Evolutionary conservation across 2,113 vertebrate species (phyloP).

Genomic region (Anarrhichthys ocellatus): DNA sequence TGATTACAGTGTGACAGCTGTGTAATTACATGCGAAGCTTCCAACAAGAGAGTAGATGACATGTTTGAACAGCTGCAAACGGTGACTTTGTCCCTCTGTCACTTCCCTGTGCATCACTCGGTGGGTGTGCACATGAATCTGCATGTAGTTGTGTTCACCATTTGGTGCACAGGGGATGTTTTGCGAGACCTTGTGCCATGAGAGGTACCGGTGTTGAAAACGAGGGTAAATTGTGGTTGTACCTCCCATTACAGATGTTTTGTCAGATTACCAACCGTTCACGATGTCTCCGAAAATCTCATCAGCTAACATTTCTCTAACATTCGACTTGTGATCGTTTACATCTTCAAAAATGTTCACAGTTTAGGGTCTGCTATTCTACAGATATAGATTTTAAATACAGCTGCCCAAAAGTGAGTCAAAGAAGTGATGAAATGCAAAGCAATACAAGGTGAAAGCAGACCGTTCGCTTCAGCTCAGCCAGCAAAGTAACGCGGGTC

Average conservation of each 20-base stretch:
- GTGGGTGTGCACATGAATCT: conserved; percentile 25
- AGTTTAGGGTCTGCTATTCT: not conserved
- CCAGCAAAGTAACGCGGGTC: conserved; percentile 6
- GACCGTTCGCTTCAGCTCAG: not conserved
- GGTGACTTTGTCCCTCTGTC: conserved; percentile 52
- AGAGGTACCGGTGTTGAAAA: not conserved
- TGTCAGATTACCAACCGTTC: not conserved
- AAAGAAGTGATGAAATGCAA: conserved; percentile 44
- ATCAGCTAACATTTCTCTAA: not conserved
- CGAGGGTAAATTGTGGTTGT: not conserved
- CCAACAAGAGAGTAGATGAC: conserved; percentile 60
- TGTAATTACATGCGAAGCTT: conserved; percentile 74
- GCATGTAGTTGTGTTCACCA: conserved; percentile 30
- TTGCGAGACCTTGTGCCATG: not conserved
- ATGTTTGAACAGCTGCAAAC: conserved; percentile 74
- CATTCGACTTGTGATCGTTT: not conserved
- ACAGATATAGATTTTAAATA: conserved; percentile 9
- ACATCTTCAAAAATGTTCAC: not conserved
- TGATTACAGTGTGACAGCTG: conserved; percentile 77
- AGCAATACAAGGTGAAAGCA: conserved; percentile 25
- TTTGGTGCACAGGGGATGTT: conserved; percentile 20
- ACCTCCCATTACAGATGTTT: not conserved
- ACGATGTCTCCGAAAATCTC: not conserved
- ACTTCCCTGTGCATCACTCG: conserved; percentile 21
- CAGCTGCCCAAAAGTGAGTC: conserved; percentile 3